Evolutionary conservation across 2,797 vertebrate genomes (phyloP).

Genomic region (Choloepus didactylus): DNA sequence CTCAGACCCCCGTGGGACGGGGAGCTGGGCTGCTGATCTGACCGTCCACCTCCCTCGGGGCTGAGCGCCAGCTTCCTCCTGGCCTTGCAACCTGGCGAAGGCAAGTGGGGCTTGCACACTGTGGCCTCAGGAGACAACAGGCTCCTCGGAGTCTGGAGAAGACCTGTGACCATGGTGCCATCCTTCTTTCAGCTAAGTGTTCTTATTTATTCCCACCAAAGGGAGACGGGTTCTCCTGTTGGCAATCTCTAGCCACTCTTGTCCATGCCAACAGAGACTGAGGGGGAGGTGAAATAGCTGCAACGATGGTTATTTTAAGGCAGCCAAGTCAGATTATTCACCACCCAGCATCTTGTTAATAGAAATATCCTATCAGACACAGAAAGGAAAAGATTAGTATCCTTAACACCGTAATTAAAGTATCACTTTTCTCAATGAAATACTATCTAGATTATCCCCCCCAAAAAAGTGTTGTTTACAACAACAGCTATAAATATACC

Average conservation of each 20-base stretch:
- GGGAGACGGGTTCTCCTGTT: constrained; percentile 58
- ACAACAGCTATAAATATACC: constrained; percentile 68
- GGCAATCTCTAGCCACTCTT: neutral
- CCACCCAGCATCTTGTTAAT: constrained; percentile 63
- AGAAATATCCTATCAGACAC: constrained; percentile 69
- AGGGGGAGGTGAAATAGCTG: neutral
- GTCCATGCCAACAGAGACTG: constrained; percentile 62
- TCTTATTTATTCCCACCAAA: neutral
- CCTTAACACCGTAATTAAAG: constrained; percentile 83
- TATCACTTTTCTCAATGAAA: constrained; percentile 81
- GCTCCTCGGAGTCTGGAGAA: neutral
- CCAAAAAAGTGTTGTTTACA: constrained; percentile 71
- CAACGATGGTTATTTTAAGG: constrained; percentile 61
- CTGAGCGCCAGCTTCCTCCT: neutral
- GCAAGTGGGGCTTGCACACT: too few species aligned
- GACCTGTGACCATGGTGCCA: accelerated
- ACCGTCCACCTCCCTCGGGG: too few species aligned
- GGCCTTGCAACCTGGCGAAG: too few species aligned
- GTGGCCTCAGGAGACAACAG: neutral
- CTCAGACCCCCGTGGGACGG: neutral
- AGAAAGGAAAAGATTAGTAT: constrained; percentile 77
- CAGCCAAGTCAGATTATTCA: constrained; percentile 37
- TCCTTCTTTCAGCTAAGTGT: constrained; percentile 45
- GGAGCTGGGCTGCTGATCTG: neutral
- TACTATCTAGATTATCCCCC: constrained; percentile 77